Evolutionary conservation across 2,113 vertebrate species (phyloP).

Genomic region (Laticauda colubrina): DNA sequence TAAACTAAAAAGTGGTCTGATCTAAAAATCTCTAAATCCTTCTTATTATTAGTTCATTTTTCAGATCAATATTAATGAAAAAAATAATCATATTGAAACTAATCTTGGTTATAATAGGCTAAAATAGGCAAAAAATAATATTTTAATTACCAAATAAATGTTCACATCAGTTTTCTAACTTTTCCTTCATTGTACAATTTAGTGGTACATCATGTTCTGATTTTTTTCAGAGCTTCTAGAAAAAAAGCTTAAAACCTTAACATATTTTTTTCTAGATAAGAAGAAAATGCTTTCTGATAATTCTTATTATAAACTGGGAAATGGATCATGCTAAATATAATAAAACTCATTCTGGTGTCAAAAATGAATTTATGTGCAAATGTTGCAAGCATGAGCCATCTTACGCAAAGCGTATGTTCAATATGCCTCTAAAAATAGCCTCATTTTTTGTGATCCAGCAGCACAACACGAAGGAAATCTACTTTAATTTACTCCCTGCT

Average conservation of each 20-base stretch:
- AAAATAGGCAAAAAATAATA: background rate
- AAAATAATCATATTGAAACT: background rate
- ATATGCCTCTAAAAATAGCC: background rate
- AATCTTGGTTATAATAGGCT: background rate
- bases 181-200: background rate
- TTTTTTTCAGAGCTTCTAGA: background rate
- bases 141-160: background rate
- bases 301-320: conserved; percentile 16
- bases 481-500: conserved; percentile 28
- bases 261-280: conserved; percentile 1
- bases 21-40: background rate
- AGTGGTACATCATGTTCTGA: background rate
- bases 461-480: background rate
- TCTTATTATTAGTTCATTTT: background rate
- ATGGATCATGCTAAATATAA: conserved; percentile 13
- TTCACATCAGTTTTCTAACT: background rate
- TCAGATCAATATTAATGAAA: background rate
- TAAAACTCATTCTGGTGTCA: background rate
- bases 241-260: background rate
- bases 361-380: conserved; percentile 9
- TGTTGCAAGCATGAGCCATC: background rate
- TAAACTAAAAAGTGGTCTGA: background rate
- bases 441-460: background rate
- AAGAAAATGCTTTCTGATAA: background rate
- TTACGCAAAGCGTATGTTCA: background rate